phyloP scores from a whole-genome alignment of 1,140 invertebrate species.

The Euura saliciscinereae region DNA sequence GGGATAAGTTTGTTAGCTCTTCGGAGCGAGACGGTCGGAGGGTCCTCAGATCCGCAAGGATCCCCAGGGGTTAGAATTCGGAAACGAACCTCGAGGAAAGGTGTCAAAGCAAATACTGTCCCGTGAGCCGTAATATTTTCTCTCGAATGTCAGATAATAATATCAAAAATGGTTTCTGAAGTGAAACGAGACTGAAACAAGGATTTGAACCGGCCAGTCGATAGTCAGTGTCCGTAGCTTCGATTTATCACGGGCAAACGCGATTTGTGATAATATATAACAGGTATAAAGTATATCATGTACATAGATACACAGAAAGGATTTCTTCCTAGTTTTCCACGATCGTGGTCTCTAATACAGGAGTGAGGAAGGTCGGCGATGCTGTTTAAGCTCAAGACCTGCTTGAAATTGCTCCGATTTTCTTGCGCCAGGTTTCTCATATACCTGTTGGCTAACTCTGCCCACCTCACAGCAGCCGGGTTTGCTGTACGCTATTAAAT shows the following conservation, averaged over 20 bases:
- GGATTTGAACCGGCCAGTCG: neutral
- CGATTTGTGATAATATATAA: too few species aligned
- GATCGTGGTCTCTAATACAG: too few species aligned
- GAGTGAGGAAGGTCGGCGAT: neutral
- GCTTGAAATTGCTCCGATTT: conserved; percentile 5
- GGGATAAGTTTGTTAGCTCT: conserved; percentile 49
- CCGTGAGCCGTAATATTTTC: too few species aligned
- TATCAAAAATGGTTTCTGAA: neutral
- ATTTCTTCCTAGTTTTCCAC: too few species aligned
- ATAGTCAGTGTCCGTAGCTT: too few species aligned
- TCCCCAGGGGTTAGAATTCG: neutral
- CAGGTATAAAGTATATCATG: too few species aligned
- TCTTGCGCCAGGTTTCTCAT: neutral
- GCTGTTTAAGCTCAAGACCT: neutral
- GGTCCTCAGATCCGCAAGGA: neutral
- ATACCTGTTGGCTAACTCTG: too few species aligned
- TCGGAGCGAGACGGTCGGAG: conserved; percentile 16
- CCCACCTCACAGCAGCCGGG: too few species aligned
- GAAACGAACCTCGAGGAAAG: too few species aligned
- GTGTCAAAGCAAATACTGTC: conserved; percentile 7
- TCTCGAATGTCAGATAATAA: neutral
- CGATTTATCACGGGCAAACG: too few species aligned
- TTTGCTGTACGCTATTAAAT: too few species aligned
- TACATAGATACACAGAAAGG: too few species aligned
- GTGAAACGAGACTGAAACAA: neutral